Conservation (phyloP, 2,888 invertebrate species). For the Eupithecia tripunctaria region DNA sequence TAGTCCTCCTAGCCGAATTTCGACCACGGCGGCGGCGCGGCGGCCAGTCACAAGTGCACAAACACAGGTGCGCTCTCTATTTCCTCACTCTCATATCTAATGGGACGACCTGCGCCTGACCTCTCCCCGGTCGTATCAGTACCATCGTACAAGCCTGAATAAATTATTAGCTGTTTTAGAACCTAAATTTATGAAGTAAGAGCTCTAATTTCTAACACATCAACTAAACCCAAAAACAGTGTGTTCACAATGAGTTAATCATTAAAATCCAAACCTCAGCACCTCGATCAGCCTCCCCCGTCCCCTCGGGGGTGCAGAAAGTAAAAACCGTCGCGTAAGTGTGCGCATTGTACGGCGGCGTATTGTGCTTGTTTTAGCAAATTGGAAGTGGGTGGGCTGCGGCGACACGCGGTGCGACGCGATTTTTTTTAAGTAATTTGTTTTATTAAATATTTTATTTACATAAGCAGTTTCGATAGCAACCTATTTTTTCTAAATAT, state of each 20-base stretch:
- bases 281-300: slow-evolving; percentile 13
- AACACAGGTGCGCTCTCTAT: no score
- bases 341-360: slow-evolving; percentile 39
- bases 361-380: slow-evolving; percentile 73
- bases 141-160: background rate
- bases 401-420: slow-evolving; percentile 2
- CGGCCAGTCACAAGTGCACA: no score
- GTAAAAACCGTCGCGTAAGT: slow-evolving; percentile 33
- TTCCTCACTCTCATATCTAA: no score
- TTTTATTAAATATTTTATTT: background rate
- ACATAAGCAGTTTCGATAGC: background rate
- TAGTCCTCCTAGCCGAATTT: no score
- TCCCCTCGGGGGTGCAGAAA: slow-evolving; percentile 26
- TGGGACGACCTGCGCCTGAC: no score
- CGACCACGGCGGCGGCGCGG: no score
- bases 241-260: no score
- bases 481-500: background rate
- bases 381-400: slow-evolving; percentile 60
- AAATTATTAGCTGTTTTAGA: background rate
- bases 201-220: background rate
- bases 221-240: background rate
- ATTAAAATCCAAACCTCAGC: background rate
- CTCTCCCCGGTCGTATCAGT: background rate
- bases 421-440: no score
- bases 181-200: background rate